A percentile compares a stretch with the other conserved stretches of the same genome.
Evolutionary conservation across 2,113 vertebrate species (phyloP).

Genomic region (Misgurnus mizolepis): DNA sequence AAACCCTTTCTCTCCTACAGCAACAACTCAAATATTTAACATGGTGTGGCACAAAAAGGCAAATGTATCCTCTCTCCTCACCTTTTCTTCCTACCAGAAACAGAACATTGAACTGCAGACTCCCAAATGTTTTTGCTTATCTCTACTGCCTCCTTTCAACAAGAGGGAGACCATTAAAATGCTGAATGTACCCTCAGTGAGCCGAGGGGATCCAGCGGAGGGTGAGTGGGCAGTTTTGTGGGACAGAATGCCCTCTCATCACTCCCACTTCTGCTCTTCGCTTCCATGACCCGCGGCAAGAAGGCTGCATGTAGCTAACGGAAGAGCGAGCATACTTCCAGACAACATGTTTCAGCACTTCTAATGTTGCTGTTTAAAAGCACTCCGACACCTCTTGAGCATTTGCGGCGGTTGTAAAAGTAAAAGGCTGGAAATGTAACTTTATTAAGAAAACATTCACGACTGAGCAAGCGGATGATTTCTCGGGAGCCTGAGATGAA

Average conservation of each 20-base stretch:
- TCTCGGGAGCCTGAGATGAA: constrained; percentile 18
- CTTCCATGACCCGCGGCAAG: constrained; percentile 2
- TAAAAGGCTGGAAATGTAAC: constrained; percentile 10
- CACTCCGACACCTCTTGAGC: constrained; percentile 41
- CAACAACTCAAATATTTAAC: too few relatives aligned
- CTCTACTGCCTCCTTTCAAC: background rate
- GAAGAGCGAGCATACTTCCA: constrained; percentile 31
- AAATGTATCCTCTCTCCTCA: background rate
- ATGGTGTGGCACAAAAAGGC: background rate
- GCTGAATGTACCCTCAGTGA: constrained; percentile 24
- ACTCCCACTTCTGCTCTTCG: constrained; percentile 9
- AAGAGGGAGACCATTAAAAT: constrained; percentile 42
- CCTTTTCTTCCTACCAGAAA: constrained; percentile 2
- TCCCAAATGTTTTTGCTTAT: constrained; percentile 30
- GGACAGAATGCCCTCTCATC: constrained; percentile 7
- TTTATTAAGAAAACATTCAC: background rate
- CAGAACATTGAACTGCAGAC: background rate
- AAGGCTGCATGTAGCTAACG: constrained; percentile 40
- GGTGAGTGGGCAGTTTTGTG: constrained; percentile 4
- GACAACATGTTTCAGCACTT: constrained; percentile 59
- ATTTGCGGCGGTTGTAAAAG: background rate
- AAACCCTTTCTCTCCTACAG: too few relatives aligned
- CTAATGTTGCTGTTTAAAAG: constrained; percentile 24
- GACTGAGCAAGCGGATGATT: background rate
- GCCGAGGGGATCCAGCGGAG: background rate